A percentile compares a stretch with the other conserved stretches of the same genome.
Evolutionary conservation across 2,797 vertebrate species (phyloP).

Genomic region (Hozukius guyotensis): DNA sequence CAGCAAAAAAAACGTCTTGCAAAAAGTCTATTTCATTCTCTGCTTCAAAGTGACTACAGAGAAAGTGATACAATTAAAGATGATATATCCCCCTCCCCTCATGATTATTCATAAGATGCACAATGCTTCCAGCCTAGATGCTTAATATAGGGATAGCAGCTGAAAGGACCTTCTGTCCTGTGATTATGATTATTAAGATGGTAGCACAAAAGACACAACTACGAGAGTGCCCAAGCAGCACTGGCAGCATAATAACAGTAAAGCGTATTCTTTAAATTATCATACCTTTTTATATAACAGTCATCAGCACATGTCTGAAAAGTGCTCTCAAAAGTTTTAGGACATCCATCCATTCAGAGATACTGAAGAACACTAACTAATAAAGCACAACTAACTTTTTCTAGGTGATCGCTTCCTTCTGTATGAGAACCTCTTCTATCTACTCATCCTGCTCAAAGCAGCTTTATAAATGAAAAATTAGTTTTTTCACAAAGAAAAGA

Average conservation of each 20-base stretch:
- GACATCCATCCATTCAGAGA: slow-evolving; percentile 12
- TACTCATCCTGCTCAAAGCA: slow-evolving; percentile 4
- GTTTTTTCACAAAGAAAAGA: slow-evolving; percentile 14
- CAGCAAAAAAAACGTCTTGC: not conserved
- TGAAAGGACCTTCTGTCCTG: not conserved
- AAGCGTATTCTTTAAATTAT: not conserved
- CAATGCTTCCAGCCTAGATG: not conserved
- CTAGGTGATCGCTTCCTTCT: not conserved
- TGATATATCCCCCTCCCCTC: not conserved
- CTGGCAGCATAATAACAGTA: not conserved
- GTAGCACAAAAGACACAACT: not conserved
- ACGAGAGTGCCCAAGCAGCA: not conserved
- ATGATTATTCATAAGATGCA: not conserved
- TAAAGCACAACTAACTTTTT: not conserved
- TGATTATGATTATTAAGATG: not conserved
- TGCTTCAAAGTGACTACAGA: not conserved
- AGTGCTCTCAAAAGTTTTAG: slow-evolving; percentile 3
- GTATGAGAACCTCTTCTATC: not conserved
- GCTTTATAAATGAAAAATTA: slow-evolving; percentile 11
- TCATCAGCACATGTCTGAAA: not conserved
- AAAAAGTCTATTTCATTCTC: not conserved
- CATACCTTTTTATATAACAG: slow-evolving; percentile 2
- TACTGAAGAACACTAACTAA: slow-evolving; percentile 6
- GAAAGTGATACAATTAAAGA: not conserved
- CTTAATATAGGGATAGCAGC: not conserved